phyloP scores from a whole-genome alignment of 2,797 vertebrate genomes.

The Acipenser oxyrinchus region DNA sequence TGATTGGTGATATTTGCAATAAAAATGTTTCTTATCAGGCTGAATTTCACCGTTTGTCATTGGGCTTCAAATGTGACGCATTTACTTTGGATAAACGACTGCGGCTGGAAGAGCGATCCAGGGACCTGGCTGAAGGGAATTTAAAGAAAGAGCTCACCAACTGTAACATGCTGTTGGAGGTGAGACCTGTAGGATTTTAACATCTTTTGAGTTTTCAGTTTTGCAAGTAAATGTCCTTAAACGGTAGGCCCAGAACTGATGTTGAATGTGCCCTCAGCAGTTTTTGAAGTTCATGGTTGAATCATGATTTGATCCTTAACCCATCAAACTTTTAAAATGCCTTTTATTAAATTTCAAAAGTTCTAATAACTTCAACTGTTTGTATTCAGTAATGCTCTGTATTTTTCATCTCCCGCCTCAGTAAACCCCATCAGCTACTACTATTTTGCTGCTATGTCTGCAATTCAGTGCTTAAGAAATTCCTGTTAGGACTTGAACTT shows the following conservation, averaged over 20 bases:
- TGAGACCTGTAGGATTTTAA: slow-evolving; percentile 29
- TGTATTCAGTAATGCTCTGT: no score
- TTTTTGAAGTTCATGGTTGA: no score
- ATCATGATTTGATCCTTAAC: no score
- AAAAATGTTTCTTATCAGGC: slow-evolving; percentile 48
- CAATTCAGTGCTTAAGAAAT: not conserved
- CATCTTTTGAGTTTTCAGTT: not conserved
- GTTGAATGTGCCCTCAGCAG: no score
- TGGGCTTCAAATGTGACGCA: slow-evolving; percentile 95
- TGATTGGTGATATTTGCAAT: no score
- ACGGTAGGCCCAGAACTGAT: no score
- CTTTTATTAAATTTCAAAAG: no score
- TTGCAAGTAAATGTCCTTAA: no score
- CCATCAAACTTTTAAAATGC: no score
- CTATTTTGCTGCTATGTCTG: not conserved
- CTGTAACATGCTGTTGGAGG: slow-evolving; percentile 82
- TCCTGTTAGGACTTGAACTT: not conserved
- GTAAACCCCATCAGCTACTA: no score
- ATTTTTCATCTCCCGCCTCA: no score
- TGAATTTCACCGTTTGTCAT: slow-evolving; percentile 85
- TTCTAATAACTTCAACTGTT: no score
- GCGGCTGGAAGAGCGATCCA: slow-evolving; percentile 83
- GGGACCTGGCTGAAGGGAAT: slow-evolving; percentile 90
- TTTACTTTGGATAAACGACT: slow-evolving; percentile 94
- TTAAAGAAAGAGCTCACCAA: slow-evolving; percentile 81